A percentile compares a stretch with the other conserved stretches of the same genome.
Conservation (phyloP, 1,140 invertebrate genomes). For the Drosophila jambulina region DNA sequence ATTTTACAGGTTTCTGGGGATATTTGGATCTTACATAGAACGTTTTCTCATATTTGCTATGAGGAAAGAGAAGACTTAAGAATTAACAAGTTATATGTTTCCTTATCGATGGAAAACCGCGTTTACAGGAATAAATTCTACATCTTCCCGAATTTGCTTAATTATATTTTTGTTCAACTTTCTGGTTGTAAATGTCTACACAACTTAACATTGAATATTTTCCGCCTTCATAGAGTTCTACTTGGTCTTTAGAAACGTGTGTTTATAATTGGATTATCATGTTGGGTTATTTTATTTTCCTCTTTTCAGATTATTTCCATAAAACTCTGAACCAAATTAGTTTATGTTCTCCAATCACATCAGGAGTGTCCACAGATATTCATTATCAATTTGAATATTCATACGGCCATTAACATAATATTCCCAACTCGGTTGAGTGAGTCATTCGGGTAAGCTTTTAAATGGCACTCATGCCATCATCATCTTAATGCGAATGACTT, state of each 20-base stretch:
- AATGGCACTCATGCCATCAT: conserved; percentile 36
- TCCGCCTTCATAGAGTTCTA: background rate
- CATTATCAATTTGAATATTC: conserved; percentile 39
- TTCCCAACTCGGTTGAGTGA: conserved; percentile 12
- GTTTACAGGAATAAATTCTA: background rate
- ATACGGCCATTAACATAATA: conserved; percentile 31
- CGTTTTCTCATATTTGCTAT: no score
- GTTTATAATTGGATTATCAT: conserved; percentile 37
- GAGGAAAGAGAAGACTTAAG: background rate
- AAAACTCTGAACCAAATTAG: background rate
- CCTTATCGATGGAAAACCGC: background rate
- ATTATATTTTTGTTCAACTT: background rate
- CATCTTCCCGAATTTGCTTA: background rate
- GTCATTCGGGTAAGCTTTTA: conserved; percentile 23
- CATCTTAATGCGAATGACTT: conserved; percentile 43
- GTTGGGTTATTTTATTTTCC: conserved; percentile 7
- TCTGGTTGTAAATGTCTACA: background rate
- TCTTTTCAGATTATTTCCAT: background rate
- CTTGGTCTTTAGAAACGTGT: background rate
- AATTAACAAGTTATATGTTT: background rate
- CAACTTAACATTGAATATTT: background rate
- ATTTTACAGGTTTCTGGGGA: background rate
- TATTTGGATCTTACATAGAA: background rate
- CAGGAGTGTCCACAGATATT: conserved; percentile 10
- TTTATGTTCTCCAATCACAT: conserved; percentile 5